A percentile compares a stretch with the other conserved stretches of the same genome.
These are phyloP conservation scores for Bilobella aurantiaca DNA, from an alignment of 1,140 invertebrate genomes.

Conservation along the genomic window DNA sequence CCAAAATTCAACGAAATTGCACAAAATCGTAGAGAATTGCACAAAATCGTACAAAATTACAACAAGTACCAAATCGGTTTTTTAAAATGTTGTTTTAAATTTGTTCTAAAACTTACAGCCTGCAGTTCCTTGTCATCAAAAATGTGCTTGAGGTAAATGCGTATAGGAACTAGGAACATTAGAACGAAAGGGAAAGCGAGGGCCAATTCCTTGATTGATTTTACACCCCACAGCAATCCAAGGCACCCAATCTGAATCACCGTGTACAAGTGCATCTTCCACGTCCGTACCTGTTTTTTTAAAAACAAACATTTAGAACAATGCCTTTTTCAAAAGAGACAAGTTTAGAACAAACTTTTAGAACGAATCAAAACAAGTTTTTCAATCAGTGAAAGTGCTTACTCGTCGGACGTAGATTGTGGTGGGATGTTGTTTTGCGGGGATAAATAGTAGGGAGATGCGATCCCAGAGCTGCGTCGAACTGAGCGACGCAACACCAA, in stretches of 20 bases:
- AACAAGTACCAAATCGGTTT: too few species aligned
- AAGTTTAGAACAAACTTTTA: background rate
- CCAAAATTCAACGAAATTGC: too few species aligned
- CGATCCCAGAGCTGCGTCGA: conserved; percentile 50
- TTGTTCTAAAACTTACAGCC: conserved; percentile 52
- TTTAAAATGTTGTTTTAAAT: background rate
- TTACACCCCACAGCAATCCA: conserved; percentile 68
- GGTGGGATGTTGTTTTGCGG: conserved; percentile 51
- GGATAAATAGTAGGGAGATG: conserved; percentile 52
- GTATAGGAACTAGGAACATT: conserved; percentile 76
- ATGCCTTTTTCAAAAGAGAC: too few species aligned
- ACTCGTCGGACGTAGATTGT: conserved; percentile 28
- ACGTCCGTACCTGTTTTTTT: conserved; percentile 75
- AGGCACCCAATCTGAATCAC: conserved; percentile 69
- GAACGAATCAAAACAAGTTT: background rate
- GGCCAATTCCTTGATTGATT: conserved; percentile 67
- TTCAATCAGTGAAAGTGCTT: background rate
- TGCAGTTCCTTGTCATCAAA: conserved; percentile 70
- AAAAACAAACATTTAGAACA: too few species aligned
- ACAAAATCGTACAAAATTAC: too few species aligned
- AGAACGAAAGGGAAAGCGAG: conserved; percentile 86
- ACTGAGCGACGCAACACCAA: conserved; percentile 53
- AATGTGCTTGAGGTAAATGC: conserved; percentile 58
- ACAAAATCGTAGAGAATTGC: too few species aligned
- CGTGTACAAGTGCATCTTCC: conserved; percentile 88